These are phyloP conservation scores for Cheirogaleus major DNA, from an alignment of 2,797 vertebrate genomes.

Conservation along the genomic window DNA sequence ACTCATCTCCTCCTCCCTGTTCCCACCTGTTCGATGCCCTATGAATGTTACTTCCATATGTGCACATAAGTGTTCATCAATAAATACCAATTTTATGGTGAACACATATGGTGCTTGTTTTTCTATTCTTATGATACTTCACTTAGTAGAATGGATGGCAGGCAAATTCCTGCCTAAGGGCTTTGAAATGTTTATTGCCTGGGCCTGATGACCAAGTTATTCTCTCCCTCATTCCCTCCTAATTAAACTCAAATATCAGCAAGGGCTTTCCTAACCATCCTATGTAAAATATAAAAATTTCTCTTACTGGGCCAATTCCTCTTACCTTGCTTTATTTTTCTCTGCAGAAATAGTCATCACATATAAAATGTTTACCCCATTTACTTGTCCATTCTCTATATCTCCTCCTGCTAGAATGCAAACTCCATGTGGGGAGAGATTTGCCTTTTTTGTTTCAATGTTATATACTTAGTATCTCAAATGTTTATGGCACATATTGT, in stretches of 20 bases:
- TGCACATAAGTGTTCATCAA: too few relatives aligned
- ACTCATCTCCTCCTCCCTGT: too few relatives aligned
- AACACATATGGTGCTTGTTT: too few relatives aligned
- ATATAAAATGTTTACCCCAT: not conserved
- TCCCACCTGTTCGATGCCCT: too few relatives aligned
- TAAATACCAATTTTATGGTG: too few relatives aligned
- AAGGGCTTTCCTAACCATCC: not conserved
- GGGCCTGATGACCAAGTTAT: not conserved
- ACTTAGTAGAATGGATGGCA: not conserved
- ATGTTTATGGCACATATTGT: not conserved
- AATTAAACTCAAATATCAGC: constrained; percentile 5
- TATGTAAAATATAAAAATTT: not conserved
- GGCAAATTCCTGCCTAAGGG: not conserved
- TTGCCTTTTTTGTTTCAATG: not conserved
- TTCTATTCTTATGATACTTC: too few relatives aligned
- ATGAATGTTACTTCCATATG: too few relatives aligned
- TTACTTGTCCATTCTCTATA: not conserved
- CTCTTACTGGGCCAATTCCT: not conserved
- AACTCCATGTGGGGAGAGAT: not conserved
- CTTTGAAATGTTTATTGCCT: not conserved
- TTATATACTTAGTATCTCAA: not conserved
- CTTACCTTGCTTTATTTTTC: not conserved
- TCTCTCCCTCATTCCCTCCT: not conserved
- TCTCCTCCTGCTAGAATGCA: not conserved
- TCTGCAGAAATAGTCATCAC: not conserved